Base-by-base conservation (phyloP, 64 coral and sea anemone species). In the Montipora cactus region DNA sequence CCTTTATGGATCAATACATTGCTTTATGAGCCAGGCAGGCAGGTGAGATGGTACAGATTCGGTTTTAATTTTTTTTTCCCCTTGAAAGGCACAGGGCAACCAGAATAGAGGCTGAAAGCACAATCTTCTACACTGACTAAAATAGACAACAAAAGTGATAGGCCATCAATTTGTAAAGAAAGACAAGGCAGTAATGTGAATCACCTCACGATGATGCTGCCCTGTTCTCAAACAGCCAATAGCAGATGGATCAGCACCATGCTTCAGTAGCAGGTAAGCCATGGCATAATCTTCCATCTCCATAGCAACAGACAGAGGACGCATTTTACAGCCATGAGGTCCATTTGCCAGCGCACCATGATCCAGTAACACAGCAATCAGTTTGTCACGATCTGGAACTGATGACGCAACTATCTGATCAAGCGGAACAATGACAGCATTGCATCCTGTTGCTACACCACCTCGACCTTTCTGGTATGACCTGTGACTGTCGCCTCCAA, bases 331-430 rank as follows among this genome's bases (percentile, higher is more conserved):
- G 8, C 94, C 86, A 47, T 50, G 89, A 44, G 81, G 83, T 8
- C 94, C 94, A 51, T 93, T 93, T 20, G 89, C 77, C 10, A 67
- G 22, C 4, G 94, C 94, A 11, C 94, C 94, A 84, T 96, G 94
- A 59, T 96, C 94, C 18, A 96, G 62, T 5, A 96, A 69, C 46
- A 90, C 84, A 49, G 90, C 84, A 61, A 91, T 49, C 19, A 89
- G 49, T 18, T 95, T 89, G 11, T 76, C 69, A 37, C 81, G 81
- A 64, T 77, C 81, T 23, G 37, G 49, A 21, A 91, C 61, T 5
- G 47, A 55, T 23, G 94, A 67, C 12, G 58, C 68, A 49, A 95
- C 76, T 19, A 91, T 75, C n/a, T 91, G 51, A 47, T 91, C 89
- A 7, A 95, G 47, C 0, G 94, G 89, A 81, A 95, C 75, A 77